Evolutionary conservation across 2,888 invertebrate species (phyloP).

Genomic region (Yponomeuta plumbellus): DNA sequence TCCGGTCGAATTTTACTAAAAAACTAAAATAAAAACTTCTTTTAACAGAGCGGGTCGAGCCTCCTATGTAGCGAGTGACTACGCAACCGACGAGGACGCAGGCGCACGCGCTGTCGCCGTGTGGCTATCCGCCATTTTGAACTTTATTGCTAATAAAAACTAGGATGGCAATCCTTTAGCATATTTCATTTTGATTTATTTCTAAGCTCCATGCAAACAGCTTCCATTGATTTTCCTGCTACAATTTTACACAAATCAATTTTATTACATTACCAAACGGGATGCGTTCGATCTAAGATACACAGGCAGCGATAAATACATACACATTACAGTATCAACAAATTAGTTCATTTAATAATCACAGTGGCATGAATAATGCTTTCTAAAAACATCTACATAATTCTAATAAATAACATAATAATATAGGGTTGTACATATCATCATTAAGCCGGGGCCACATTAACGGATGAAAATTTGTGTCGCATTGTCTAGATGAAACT

Average conservation of each 20-base stretch:
- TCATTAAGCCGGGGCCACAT: not conserved
- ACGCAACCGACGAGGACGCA: conserved; percentile 78
- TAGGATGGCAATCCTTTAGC: not conserved
- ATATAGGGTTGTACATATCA: conserved; percentile 4
- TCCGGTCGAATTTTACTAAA: not conserved
- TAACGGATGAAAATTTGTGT: too few relatives aligned
- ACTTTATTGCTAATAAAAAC: conserved; percentile 18
- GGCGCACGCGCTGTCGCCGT: conserved; percentile 81
- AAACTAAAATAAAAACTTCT: not conserved
- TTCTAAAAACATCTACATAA: conserved; percentile 8
- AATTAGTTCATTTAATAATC: conserved; percentile 11
- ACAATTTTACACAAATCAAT: too few relatives aligned
- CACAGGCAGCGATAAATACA: not conserved
- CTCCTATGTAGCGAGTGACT: conserved; percentile 79
- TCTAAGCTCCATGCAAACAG: too few relatives aligned
- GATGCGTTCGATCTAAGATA: not conserved
- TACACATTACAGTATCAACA: not conserved
- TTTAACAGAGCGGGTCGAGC: conserved; percentile 80
- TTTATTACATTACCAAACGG: too few relatives aligned
- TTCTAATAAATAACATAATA: conserved; percentile 9
- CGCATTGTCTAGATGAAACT: too few relatives aligned
- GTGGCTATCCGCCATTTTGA: conserved; percentile 76
- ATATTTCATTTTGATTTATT: too few relatives aligned
- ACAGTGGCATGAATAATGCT: conserved; percentile 11
- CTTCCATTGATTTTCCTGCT: too few relatives aligned